Base-by-base conservation (phyloP, 37 sponge, comb jelly and placozoan genomes). In the Eunapius fragilis region DNA sequence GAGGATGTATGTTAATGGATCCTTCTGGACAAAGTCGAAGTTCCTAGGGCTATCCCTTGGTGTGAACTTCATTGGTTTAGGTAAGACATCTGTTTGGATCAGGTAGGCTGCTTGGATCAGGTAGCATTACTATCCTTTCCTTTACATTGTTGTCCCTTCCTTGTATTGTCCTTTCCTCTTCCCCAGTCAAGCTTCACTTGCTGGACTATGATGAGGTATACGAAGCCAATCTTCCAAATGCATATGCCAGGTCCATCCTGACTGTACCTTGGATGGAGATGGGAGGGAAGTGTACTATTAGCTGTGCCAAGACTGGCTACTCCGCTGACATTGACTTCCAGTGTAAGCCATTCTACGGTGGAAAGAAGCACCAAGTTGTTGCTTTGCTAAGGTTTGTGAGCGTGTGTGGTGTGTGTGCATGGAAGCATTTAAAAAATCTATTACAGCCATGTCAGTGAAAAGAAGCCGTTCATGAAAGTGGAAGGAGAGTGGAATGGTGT, bases 401-500 rank as follows among this genome's bases (percentile, higher is more conserved):
- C n/a, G 94, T 96, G 72, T 83, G 94, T 74, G 7, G 0, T 45
- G n/a, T 79, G 58, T 47, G 27, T 47, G 58, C 10, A 27, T 79
- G 25, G 37, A 11, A 45, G 48, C 27, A 47, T 79, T 14, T 25
- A 80, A 9, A 4, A 32, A n/a, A 3, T 71, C 23, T 24, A 27
- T 17, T 89, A 12, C 74, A 96, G 96, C 38, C 96, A 95, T 50
- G 80, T 73, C 14, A 70, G 91, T 26, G 89, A 92, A 25, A 87
- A 72, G 79, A 96, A 92, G 78, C 90, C 95, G 0, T 85, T 94
- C 68, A 31, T 96, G 82, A 89, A 81, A 38, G 77, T 99, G 70
- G 93, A 93, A n/a, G 99, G 99, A 58, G 96, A 97, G 77, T 99
- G 99, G 99, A 99, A 99, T 86, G 96, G 97, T 30, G 89, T 96